Evolutionary conservation across 2,113 vertebrate species (phyloP), one percentile per base, ranked within the genome.

Genomic region (Ia io): DNA sequence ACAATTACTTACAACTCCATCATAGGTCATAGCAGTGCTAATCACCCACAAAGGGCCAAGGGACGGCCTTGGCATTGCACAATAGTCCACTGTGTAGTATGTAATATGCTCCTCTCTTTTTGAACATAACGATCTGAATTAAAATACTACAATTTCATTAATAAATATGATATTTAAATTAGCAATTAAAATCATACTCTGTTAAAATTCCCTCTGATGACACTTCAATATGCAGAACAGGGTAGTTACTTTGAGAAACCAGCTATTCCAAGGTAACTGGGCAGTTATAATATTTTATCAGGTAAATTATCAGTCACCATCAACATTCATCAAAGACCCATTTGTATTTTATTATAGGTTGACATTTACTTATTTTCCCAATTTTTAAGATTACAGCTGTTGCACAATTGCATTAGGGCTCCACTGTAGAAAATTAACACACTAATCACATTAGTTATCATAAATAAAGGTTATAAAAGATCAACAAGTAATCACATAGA

Each of bases 281-380:
- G 82, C 88, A 96, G 93, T 94, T 94, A 92, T 74, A 97, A 93
- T 97, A 93, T 97, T 96, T 96, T 97, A 90, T 94, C 95, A 88
- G 82, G 80, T 92, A 97, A 96, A 97, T 97, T 92, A 97, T 40
- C 56, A 86, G 82, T 89, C 85, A 95, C 92, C 78, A 84, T 95
- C 96, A 97, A 91, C 97, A 97, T 95, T 92, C 82, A 94, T 97
- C 95, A 95, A 77, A 35, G 90, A 92, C 82, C 97, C 88, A 96
- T 97, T 97, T 96, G 63, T 85, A 86, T 95, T 97, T 97, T 96
- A 96, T 96, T 97, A 95, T 70, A 96, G 69, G 83, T 89, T 97
- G 90, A 95, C 95, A 97, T 97, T 97, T 97, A 95, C 85, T 97
- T 96, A 97, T 95, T 97, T 97, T 82, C 83, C 79, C 73, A 93